phyloP scores from a whole-genome alignment of 2,888 invertebrate species.

The Dicyrtoma fusca region DNA sequence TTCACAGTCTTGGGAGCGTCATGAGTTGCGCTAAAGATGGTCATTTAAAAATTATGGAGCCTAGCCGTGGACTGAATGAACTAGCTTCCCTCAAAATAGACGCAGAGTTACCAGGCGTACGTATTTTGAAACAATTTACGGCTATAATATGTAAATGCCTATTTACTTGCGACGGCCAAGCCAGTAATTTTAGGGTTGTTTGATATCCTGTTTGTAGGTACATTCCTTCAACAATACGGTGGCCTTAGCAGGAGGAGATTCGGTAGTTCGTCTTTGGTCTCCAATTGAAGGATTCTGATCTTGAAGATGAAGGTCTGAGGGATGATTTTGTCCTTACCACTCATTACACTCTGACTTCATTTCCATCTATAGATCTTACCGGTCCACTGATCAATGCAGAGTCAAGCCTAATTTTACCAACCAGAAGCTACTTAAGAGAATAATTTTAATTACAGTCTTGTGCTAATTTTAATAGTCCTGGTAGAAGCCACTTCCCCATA shows the following conservation, averaged over 20 bases:
- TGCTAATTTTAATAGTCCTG: no score
- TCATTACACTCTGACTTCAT: no score
- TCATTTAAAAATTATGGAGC: slow-evolving; percentile 45
- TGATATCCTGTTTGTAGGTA: slow-evolving; percentile 36
- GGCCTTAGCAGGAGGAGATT: slow-evolving; percentile 52
- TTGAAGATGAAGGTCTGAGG: no score
- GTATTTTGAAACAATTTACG: not conserved
- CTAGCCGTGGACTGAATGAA: slow-evolving; percentile 40
- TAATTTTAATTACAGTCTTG: no score
- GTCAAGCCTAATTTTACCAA: no score
- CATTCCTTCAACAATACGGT: slow-evolving; percentile 50
- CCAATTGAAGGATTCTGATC: slow-evolving; percentile 39
- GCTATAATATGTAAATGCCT: not conserved
- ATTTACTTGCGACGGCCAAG: no score
- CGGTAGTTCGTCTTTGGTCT: slow-evolving; percentile 47
- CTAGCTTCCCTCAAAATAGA: slow-evolving; percentile 32
- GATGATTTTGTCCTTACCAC: no score
- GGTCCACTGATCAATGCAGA: no score
- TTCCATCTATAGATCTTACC: no score
- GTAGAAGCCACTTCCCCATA: no score
- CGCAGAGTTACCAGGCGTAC: slow-evolving; percentile 43
- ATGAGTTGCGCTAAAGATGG: slow-evolving; percentile 50
- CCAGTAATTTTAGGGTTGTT: not conserved
- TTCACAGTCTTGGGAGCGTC: slow-evolving; percentile 49
- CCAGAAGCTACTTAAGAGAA: no score